Evolutionary conservation across 1,140 invertebrate genomes (phyloP), one percentile per base, ranked within the genome.

Genomic region (Nephila pilipes): DNA sequence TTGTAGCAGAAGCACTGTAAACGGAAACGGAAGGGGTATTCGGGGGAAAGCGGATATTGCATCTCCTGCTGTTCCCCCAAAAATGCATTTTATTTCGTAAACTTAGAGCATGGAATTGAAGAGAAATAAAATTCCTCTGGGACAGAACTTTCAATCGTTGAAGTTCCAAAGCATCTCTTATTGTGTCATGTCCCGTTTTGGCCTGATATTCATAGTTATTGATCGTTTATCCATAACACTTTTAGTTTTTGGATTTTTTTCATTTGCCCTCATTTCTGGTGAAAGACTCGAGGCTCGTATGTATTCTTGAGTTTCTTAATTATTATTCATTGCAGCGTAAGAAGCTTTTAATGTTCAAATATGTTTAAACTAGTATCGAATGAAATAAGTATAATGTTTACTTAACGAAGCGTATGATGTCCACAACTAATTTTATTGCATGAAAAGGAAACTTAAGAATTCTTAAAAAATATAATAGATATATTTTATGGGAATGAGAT

Each of bases 81-180:
- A 79, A 87, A 87, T 87, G 91, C 58, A 87, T 93, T 93, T 93
- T 85, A 93, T 93, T 93, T 87, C 91, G 83, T 32, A 90, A 91
- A 91, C 63, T 92, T 92, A 85, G 69, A 79, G 55, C 6, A 60
- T 60, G 81, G 57, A 60, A 87, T 80, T 22, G 65, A 79, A 83
- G 36, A 36, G 89, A 57, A 83, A 57, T 22, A 55, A 69, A 92
- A 92, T 85, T 92, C 60, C 81, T 92, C 25, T n/a, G 46, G 81
- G 80, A 92, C 60, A 92, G 58, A 85, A 92, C 46, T 92, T 90
- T 87, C 60, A 88, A 60, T n/a, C 54, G 60, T 69, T 38, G 6
- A 75, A 87, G 36, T 85, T 85, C 12, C 69, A 87, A 83, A 80
- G 81, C 18, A 57, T 69, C 36, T 65, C 32, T 69, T 58, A 46